These are phyloP conservation scores for Drosophila lowei DNA, from an alignment of 1,140 invertebrate genomes.

Conservation along the genomic window DNA sequence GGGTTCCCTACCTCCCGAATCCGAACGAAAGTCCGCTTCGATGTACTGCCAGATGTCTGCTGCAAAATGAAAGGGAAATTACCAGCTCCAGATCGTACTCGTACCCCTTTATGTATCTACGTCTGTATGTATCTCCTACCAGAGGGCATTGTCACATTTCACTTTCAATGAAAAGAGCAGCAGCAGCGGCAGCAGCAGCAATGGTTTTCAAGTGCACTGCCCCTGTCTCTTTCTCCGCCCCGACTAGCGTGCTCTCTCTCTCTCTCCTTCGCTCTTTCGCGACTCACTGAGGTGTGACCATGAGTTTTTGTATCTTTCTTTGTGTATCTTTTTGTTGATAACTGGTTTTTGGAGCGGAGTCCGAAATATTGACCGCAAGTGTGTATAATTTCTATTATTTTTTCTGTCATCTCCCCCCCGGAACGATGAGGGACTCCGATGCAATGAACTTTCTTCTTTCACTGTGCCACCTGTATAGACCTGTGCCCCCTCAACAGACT, in stretches of 20 bases:
- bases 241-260: background rate
- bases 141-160: slow-evolving; percentile 78
- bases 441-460: slow-evolving; percentile 76
- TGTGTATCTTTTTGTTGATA: slow-evolving; percentile 30
- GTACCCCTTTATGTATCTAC: background rate
- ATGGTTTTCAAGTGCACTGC: slow-evolving; percentile 34
- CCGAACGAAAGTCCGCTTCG: background rate
- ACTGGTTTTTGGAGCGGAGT: slow-evolving; percentile 29
- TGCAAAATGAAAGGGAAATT: slow-evolving; percentile 70
- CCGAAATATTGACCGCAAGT: slow-evolving; percentile 65
- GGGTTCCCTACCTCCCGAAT: too few species aligned
- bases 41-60: slow-evolving; percentile 27
- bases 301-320: slow-evolving; percentile 38
- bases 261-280: background rate
- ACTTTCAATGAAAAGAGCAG: slow-evolving; percentile 60
- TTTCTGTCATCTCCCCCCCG: slow-evolving; percentile 12
- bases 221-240: slow-evolving; percentile 2
- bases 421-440: slow-evolving; percentile 1
- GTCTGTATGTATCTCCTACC: slow-evolving; percentile 1
- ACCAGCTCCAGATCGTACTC: slow-evolving; percentile 19
- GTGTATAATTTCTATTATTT: slow-evolving; percentile 76
- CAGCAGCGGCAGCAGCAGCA: slow-evolving; percentile 1
- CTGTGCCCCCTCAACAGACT: slow-evolving; percentile 15
- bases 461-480: slow-evolving; percentile 65
- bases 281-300: slow-evolving; percentile 60